phyloP scores from a whole-genome alignment of 2,888 invertebrate species.

The Sinohyriopsis cumingii region DNA sequence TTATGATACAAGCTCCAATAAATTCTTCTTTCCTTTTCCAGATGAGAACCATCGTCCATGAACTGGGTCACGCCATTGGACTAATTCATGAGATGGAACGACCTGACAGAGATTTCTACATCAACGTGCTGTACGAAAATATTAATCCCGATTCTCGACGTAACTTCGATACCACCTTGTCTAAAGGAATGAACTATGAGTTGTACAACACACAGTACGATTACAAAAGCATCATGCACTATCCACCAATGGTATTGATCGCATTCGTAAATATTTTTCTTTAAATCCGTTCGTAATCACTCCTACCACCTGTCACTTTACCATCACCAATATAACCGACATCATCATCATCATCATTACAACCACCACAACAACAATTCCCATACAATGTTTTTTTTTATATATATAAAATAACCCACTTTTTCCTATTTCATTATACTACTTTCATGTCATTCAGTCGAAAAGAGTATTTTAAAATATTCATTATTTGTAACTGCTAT shows the following conservation, averaged over 20 bases:
- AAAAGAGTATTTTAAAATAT: no score
- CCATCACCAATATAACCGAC: neutral
- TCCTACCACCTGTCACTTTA: no score
- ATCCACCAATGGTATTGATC: slow-evolving; percentile 34
- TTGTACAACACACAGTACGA: slow-evolving; percentile 35
- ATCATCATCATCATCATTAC: neutral
- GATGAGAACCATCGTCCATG: slow-evolving; percentile 36
- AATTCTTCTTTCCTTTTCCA: slow-evolving; percentile 10
- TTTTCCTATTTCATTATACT: no score
- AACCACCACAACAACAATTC: no score
- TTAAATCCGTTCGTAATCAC: no score
- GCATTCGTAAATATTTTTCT: no score
- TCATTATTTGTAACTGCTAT: no score
- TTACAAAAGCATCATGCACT: slow-evolving; percentile 51
- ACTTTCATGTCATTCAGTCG: no score
- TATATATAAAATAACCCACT: no score
- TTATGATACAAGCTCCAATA: neutral
- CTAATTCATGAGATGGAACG: slow-evolving; percentile 42
- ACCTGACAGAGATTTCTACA: slow-evolving; percentile 38
- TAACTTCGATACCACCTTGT: slow-evolving; percentile 29
- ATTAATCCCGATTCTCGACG: slow-evolving; percentile 23
- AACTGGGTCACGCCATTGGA: slow-evolving; percentile 47
- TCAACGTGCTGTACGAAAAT: slow-evolving; percentile 31
- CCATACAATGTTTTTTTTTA: no score
- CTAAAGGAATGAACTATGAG: slow-evolving; percentile 18